Evolutionary conservation across 2,888 invertebrate species (phyloP).

Genomic region (Oscheius sp.): DNA sequence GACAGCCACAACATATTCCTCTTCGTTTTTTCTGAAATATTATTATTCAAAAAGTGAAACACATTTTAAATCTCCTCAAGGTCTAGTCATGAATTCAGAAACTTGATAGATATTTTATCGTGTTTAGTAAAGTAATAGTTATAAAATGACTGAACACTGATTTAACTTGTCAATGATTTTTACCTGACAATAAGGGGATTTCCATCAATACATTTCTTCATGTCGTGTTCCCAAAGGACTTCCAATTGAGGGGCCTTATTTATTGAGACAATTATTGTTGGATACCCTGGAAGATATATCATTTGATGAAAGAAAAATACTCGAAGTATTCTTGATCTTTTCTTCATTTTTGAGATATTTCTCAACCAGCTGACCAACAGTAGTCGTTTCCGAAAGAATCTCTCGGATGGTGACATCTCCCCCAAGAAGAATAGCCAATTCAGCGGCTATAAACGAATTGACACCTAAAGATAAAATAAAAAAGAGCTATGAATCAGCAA

Average conservation of each 20-base stretch:
- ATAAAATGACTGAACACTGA: no score
- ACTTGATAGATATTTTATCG: background rate
- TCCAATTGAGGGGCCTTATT: background rate
- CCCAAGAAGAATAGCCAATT: conserved; percentile 18
- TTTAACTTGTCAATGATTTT: no score
- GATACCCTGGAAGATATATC: background rate
- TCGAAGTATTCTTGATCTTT: no score
- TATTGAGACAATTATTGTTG: background rate
- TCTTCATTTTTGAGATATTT: conserved; percentile 9
- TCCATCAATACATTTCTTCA: conserved; percentile 24
- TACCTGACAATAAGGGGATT: conserved; percentile 5
- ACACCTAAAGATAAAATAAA: no score
- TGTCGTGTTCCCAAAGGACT: conserved; percentile 5
- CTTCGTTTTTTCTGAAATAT: background rate
- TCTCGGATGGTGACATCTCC: background rate
- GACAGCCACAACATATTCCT: background rate
- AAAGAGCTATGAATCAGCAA: no score
- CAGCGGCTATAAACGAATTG: conserved; percentile 11
- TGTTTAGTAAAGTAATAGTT: background rate
- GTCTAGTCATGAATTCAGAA: background rate
- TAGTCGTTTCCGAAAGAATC: conserved; percentile 18
- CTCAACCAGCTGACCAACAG: conserved; percentile 3
- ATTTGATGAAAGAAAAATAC: background rate
- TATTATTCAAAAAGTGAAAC: no score
- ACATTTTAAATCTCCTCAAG: no score